Base-by-base conservation (phyloP, 2,797 vertebrate species). In the Centroberyx gerrardi region DNA sequence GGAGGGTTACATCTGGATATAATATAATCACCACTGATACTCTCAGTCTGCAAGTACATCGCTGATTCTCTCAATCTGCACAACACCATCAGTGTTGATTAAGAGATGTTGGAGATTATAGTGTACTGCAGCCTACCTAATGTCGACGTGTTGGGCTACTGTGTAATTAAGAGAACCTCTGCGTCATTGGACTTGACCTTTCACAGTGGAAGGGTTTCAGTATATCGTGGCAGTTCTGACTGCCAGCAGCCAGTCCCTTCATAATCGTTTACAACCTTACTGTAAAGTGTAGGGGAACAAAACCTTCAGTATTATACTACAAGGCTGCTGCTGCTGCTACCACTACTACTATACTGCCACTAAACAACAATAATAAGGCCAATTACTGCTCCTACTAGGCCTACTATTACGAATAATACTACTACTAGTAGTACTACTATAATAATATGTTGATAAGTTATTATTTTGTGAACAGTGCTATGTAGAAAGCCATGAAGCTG, bases 41-140 rank as follows among this genome's bases (percentile, higher is more conserved):
- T 71, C 38, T 68, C 66, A 71, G 66, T 73, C 72, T 56, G 62
- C 56, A 51, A 14, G 42, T 44, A 3, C 42, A 44, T 2, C 12
- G 12, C 42, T 14, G 42, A 44, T 52, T 68, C 78, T 71, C 38
- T 68, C 64, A 71, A 69, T 73, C 74, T 56, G 62, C 56, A 51
- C 17, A 18, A 22, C 72, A 67, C 73, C 72, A 73, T 83, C 75
- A 81, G 46, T 63, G 82, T 83, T 90, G 71, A 87, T 83, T 87
- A 80, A 88, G 79, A 79, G 46, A 56, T 73, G 56, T 44, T 36
- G 74, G 52, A 82, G 87, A 86, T 87, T 89, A 87, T 8, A 69
- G 77, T 29, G 44, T 4, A 9, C 51, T 71, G 49, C 40, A 49
- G 78, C 56, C 74, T 64, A 83, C 71, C 81, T 88, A 78, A 82